phyloP scores from a whole-genome alignment of 2,888 invertebrate species.

The Lottia gigantea region DNA sequence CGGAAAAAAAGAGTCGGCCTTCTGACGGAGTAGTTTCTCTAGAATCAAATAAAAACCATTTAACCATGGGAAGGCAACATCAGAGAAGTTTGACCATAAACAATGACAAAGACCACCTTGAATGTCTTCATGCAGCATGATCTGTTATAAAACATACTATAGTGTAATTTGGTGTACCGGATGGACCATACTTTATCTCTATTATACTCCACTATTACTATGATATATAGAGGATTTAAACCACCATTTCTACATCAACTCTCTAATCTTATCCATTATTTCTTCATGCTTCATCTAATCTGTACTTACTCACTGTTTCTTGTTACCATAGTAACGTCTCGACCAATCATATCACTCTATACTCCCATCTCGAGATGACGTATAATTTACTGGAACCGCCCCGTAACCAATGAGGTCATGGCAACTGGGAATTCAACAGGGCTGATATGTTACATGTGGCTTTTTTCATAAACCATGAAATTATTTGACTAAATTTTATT shows the following conservation, averaged over 20 bases:
- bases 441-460: too few species aligned
- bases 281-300: neutral
- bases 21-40: too few species aligned
- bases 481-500: too few species aligned
- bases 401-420: neutral
- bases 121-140: too few species aligned
- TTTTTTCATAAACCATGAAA: too few species aligned
- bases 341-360: neutral
- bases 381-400: slow-evolving; percentile 8
- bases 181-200: neutral
- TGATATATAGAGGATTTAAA: neutral
- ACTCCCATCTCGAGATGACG: neutral
- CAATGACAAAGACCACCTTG: too few species aligned
- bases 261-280: slow-evolving; percentile 2
- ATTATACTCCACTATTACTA: neutral
- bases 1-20: too few species aligned
- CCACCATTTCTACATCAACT: neutral
- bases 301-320: neutral
- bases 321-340: slow-evolving; percentile 1
- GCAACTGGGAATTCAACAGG: too few species aligned
- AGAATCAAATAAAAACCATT: too few species aligned
- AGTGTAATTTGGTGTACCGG: neutral
- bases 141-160: too few species aligned
- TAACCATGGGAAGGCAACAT: too few species aligned
- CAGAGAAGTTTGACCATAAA: too few species aligned